Percentiles rank a stretch among this genome's conserved stretches.
phyloP scores from a whole-genome alignment of 2,888 invertebrate genomes.

The Brenthis hecate region DNA sequence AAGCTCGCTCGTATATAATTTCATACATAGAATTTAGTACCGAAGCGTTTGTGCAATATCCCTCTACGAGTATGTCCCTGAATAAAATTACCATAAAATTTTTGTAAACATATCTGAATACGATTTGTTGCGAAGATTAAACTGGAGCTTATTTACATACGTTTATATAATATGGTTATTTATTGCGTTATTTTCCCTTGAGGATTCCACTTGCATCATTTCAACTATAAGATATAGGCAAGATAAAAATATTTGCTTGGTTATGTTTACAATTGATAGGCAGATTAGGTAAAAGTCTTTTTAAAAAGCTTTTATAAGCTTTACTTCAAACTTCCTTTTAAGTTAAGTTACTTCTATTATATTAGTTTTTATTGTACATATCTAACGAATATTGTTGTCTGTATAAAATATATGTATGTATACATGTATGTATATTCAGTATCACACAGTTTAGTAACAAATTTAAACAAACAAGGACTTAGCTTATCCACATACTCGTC shows the following conservation, averaged over 20 bases:
- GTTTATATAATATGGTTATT: conserved; percentile 43
- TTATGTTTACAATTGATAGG: background rate
- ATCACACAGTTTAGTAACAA: too few species aligned
- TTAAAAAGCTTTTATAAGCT: too few species aligned
- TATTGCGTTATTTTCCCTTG: conserved; percentile 35
- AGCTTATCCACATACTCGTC: background rate
- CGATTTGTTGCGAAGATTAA: conserved; percentile 75
- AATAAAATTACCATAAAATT: conserved; percentile 72
- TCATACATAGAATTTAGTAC: background rate
- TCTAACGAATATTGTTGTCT: too few species aligned
- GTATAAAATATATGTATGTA: too few species aligned
- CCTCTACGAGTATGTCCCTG: conserved; percentile 57
- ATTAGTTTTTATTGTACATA: too few species aligned
- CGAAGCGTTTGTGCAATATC: conserved; percentile 29
- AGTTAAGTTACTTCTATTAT: too few species aligned
- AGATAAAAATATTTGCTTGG: background rate
- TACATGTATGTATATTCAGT: too few species aligned
- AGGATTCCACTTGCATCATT: conserved; percentile 24
- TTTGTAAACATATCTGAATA: conserved; percentile 59
- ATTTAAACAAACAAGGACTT: too few species aligned
- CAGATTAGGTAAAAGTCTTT: background rate
- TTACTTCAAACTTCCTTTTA: too few species aligned
- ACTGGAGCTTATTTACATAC: conserved; percentile 55
- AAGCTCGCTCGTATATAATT: background rate
- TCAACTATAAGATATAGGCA: conserved; percentile 5